Conservation (phyloP, 2,113 vertebrate genomes). For the Oncorhynchus tshawytscha region DNA sequence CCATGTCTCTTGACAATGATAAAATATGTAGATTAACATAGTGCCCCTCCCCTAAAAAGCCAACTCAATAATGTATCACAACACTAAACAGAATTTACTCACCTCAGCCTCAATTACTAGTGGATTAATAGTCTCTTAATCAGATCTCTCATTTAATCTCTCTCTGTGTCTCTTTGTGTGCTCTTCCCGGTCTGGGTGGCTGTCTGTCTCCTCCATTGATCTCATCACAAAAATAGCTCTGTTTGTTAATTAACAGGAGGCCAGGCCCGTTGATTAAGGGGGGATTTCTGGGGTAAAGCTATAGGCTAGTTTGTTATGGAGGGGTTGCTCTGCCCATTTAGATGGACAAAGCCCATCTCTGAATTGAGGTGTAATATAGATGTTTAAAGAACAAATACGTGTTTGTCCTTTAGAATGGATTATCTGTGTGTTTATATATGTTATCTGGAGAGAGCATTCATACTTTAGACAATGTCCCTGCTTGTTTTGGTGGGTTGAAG, state of each 20-base stretch:
- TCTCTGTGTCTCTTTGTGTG: slow-evolving; percentile 57
- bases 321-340: background rate
- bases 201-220: slow-evolving; percentile 1
- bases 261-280: slow-evolving; percentile 5
- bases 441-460: too few species aligned
- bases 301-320: background rate
- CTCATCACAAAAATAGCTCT: background rate
- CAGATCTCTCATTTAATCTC: slow-evolving; percentile 34
- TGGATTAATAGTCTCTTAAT: slow-evolving; percentile 57
- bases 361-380: background rate
- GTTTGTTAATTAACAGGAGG: background rate
- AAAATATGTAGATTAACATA: slow-evolving; percentile 48
- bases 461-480: too few species aligned
- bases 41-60: slow-evolving; percentile 14
- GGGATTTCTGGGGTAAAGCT: background rate
- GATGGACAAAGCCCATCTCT: background rate
- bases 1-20: slow-evolving; percentile 37
- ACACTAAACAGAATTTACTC: slow-evolving; percentile 36
- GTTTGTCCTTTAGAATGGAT: too few species aligned
- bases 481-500: background rate
- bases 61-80: slow-evolving; percentile 22
- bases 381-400: too few species aligned
- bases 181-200: slow-evolving; percentile 1
- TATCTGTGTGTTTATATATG: too few species aligned
- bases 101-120: slow-evolving; percentile 39